Base-by-base conservation (phyloP, 2,797 vertebrate species). In the Clarias fuscus region DNA sequence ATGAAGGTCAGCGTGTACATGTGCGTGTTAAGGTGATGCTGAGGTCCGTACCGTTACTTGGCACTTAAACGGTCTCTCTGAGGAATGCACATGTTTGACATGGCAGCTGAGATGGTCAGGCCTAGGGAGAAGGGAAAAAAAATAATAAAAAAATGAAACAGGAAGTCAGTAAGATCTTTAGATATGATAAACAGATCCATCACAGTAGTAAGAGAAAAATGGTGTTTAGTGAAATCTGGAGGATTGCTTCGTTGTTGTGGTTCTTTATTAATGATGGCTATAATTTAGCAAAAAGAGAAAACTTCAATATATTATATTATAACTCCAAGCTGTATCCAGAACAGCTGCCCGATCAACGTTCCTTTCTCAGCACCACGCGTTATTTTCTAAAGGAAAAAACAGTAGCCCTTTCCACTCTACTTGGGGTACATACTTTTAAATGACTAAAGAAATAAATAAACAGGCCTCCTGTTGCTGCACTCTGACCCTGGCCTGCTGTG, bases 41-140 rank as follows among this genome's bases (percentile, higher is more conserved):
- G 48, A 15, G 65, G 58, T 85, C 95, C 95, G 93, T 96, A 97
- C 96, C 95, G 98, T 99, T 95, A 99, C 98, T 99, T 99, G 98
- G 96, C 98, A 99, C 97, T 99, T 99, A 94, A 99, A 99, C 86
- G 98, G 98, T 94, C 98, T 97, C 95, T 99, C 98, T 92, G 98
- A 99, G 92, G 98, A 99, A 95, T 99, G 98, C 94, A 99, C 98
- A 88, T 99, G 98, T 95, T 99, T 99, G 95, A 99, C 98, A 78
- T 99, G 98, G 96, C 98, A 99, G 96, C 98, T 99, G 96, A 99
- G 97, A 94, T 99, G 98, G 95, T 99, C 98, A 77, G 98, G 98
- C 94, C 98, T 99, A 91, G 87, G 93, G 90, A 91, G 24, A 73
- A 11, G 59, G 27, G 2, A 27, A 59, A 73, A 56, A 65, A 78